Base-by-base conservation (phyloP, 35 echinoderm and acorn worm species). In the Lytechinus variegatus region DNA sequence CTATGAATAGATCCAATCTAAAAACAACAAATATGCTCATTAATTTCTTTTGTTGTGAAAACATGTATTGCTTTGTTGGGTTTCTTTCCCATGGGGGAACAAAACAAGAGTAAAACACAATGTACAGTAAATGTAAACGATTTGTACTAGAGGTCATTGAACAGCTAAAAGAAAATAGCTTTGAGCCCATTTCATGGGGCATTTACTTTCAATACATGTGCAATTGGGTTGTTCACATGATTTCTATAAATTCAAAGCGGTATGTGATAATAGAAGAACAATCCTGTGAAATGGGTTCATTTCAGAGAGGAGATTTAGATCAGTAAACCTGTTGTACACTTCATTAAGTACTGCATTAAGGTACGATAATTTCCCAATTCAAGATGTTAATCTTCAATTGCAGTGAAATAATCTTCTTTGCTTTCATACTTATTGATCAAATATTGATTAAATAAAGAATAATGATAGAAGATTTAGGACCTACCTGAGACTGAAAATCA, bases 291-390 rank as follows among this genome's bases (percentile, higher is more conserved):
- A 79, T 5, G 66, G 66, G 66, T 16, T 4, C 66, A 19, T 14
- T 79, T 79, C n/a, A 79, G 66, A 21, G 66, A 79, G 66, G 66
- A 79, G 66, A 79, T 79, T 79, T n/a, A 79, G 66, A 79, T 79
- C 66, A 79, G 66, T 79, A 79, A 79, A 79, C 66, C 66, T 79
- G 16, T 79, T 79, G 66, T 16, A 79, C 14, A 79, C 66, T 79
- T 79, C 66, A 79, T 79, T 79, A 79, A 44, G 33, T 24, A 79
- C 19, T 79, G 19, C 24, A 79, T 79, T 79, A 24, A 1, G 14
- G 66, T 19, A 24, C 12, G 16, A 79, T n/a, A 6, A 24, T n/a
- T 24, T n/a, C 66, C 66, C 5, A 79, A 19, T 79, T 4, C 19
- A 79, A 79, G 21, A 7, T 24, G 21, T 24, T 16, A 79, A 79